These are phyloP conservation scores for Epistrophella euchroma DNA, from an alignment of 2,888 invertebrate species.

Conservation along the genomic window DNA sequence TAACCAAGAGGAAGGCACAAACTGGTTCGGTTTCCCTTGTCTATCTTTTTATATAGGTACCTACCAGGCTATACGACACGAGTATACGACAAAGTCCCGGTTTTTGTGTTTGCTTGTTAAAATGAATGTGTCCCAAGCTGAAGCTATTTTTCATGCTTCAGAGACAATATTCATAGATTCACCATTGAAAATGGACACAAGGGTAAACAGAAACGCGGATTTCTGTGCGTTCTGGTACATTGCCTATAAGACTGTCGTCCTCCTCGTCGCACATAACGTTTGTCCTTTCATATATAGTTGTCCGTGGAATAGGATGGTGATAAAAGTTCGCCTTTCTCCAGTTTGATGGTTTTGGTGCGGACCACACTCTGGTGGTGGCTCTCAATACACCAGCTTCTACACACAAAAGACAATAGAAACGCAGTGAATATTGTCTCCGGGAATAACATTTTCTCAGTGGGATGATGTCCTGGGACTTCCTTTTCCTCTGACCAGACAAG, in stretches of 20 bases:
- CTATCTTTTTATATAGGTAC: background rate
- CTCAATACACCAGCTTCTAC: background rate
- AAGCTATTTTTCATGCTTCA: conserved; percentile 66
- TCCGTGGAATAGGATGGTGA: conserved; percentile 2
- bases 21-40: background rate
- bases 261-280: background rate
- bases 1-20: conserved; percentile 30
- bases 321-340: conserved; percentile 50
- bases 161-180: conserved; percentile 54
- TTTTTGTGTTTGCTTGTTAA: conserved; percentile 66
- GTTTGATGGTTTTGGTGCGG: conserved; percentile 35
- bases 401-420: conserved; percentile 43
- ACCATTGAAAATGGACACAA: conserved; percentile 59
- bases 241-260: conserved; percentile 3
- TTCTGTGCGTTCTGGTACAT: conserved; percentile 25
- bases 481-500: conserved; percentile 9
- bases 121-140: conserved; percentile 60
- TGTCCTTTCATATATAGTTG: background rate
- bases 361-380: conserved; percentile 17
- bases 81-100: conserved; percentile 57
- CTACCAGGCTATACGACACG: background rate
- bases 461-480: conserved; percentile 42
- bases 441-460: conserved; percentile 53
- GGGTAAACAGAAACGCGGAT: conserved; percentile 56
- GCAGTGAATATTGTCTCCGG: conserved; percentile 63